Conservation (phyloP, 2,113 vertebrate species). For the Pluvianellus socialis region DNA sequence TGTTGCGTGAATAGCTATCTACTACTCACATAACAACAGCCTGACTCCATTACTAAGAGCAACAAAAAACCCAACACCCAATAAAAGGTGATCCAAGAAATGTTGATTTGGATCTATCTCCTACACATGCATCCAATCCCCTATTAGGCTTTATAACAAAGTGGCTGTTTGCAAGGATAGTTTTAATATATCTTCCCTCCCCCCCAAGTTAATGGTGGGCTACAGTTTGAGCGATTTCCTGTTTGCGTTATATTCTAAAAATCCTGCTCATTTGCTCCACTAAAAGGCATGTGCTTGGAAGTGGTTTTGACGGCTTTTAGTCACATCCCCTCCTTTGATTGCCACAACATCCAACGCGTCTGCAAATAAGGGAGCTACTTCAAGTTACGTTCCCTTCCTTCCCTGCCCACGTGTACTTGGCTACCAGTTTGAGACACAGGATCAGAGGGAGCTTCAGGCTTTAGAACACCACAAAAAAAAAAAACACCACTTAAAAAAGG, state of each 20-base stretch:
- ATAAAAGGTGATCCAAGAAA: constrained; percentile 30
- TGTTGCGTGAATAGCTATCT: neutral
- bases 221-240: constrained; percentile 42
- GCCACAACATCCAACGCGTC: neutral
- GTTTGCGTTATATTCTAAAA: constrained; percentile 36
- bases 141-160: neutral
- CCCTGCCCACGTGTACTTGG: constrained; percentile 41
- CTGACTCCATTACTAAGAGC: neutral
- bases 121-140: neutral
- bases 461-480: constrained; percentile 14
- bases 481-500: neutral
- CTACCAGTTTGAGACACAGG: constrained; percentile 5
- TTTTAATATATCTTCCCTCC: neutral
- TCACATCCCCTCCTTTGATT: constrained; percentile 19
- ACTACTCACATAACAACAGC: neutral
- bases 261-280: neutral
- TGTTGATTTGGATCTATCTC: neutral
- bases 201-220: neutral
- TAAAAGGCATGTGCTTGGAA: constrained; percentile 52
- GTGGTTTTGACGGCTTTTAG: constrained; percentile 56
- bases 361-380: constrained; percentile 55
- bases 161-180: neutral
- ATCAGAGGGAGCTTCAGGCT: constrained; percentile 3
- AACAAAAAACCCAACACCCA: neutral
- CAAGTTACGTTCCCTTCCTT: constrained; percentile 33